These are phyloP conservation scores for Solenopsis invicta DNA, from an alignment of 1,140 invertebrate genomes.

Conservation along the genomic window DNA sequence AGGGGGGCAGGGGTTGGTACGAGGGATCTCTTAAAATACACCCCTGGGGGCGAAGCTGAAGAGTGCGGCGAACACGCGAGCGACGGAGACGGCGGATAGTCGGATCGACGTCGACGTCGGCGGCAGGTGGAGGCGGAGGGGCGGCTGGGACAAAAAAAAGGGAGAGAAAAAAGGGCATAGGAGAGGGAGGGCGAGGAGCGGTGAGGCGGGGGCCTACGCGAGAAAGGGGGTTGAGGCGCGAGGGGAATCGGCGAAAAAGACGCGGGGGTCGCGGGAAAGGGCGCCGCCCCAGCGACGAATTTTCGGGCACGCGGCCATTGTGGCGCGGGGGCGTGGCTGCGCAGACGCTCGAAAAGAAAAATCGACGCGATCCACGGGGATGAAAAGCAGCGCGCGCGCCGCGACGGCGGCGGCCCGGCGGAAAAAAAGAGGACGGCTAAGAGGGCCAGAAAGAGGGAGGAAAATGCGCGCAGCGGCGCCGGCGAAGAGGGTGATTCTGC, in stretches of 20 bases:
- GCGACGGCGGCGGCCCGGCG: constrained; percentile 59
- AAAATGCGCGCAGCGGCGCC: constrained; percentile 75
- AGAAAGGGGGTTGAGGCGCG: constrained; percentile 28
- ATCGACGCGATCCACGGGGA: constrained; percentile 71
- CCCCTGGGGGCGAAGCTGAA: constrained; percentile 75
- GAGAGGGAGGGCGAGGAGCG: neutral
- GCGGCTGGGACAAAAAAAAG: constrained; percentile 59
- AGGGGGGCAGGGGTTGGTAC: constrained; percentile 56
- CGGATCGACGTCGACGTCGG: constrained; percentile 65
- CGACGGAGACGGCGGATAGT: constrained; percentile 22
- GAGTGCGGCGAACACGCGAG: constrained; percentile 46
- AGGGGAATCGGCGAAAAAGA: constrained; percentile 69
- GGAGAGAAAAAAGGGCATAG: constrained; percentile 15
- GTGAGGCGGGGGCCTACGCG: constrained; percentile 23
- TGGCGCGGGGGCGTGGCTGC: constrained; percentile 84
- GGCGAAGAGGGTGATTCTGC: constrained; percentile 73
- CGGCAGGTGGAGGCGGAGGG: constrained; percentile 53
- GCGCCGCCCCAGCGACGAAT: constrained; percentile 81
- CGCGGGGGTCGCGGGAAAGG: constrained; percentile 70
- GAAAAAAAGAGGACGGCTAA: constrained; percentile 71
- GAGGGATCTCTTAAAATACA: constrained; percentile 82
- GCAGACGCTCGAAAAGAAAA: constrained; percentile 85
- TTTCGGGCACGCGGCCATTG: constrained; percentile 82
- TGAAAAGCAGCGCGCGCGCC: constrained; percentile 75
- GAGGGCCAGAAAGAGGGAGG: constrained; percentile 73